Conservation (phyloP, 2,888 invertebrate genomes). For the Biston betularia region DNA sequence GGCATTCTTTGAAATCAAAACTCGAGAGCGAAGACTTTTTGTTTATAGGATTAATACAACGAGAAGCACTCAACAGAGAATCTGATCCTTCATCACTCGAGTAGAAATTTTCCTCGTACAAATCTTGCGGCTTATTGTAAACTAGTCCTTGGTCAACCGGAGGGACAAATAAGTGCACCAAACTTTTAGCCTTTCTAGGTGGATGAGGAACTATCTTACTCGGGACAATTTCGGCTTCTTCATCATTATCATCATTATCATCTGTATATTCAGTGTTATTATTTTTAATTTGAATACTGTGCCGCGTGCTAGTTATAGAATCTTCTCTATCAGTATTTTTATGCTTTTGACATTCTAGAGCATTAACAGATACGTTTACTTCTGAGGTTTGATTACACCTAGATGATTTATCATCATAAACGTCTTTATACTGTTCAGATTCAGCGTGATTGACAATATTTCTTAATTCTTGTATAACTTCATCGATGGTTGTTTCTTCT, state of each 20-base stretch:
- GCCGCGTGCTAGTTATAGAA: slow-evolving; percentile 83
- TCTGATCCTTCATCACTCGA: slow-evolving; percentile 90
- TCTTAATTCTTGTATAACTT: slow-evolving; percentile 93
- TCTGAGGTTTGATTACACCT: slow-evolving; percentile 78
- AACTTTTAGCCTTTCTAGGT: slow-evolving; percentile 90
- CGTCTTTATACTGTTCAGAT: slow-evolving; percentile 87
- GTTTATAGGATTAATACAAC: slow-evolving; percentile 71
- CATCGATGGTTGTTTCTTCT: slow-evolving; percentile 94
- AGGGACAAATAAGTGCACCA: slow-evolving; percentile 89
- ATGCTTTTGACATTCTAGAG: slow-evolving; percentile 68
- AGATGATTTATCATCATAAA: slow-evolving; percentile 68
- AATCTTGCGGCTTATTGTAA: slow-evolving; percentile 82
- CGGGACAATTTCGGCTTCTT: slow-evolving; percentile 91
- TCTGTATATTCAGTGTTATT: slow-evolving; percentile 80
- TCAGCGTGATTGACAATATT: slow-evolving; percentile 95
- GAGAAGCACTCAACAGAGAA: slow-evolving; percentile 89
- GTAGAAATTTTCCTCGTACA: slow-evolving; percentile 86
- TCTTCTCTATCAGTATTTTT: slow-evolving; percentile 79
- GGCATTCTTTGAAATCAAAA: slow-evolving; percentile 82
- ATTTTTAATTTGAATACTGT: slow-evolving; percentile 80
- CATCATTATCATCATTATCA: slow-evolving; percentile 82
- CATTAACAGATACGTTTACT: slow-evolving; percentile 70
- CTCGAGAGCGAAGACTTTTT: slow-evolving; percentile 71
- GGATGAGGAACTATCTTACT: slow-evolving; percentile 93
- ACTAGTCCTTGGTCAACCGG: slow-evolving; percentile 86